A percentile compares a stretch with the other conserved stretches of the same genome.
Evolutionary conservation across 2,797 vertebrate genomes (phyloP).

Genomic region (Tiaroga cobitis): DNA sequence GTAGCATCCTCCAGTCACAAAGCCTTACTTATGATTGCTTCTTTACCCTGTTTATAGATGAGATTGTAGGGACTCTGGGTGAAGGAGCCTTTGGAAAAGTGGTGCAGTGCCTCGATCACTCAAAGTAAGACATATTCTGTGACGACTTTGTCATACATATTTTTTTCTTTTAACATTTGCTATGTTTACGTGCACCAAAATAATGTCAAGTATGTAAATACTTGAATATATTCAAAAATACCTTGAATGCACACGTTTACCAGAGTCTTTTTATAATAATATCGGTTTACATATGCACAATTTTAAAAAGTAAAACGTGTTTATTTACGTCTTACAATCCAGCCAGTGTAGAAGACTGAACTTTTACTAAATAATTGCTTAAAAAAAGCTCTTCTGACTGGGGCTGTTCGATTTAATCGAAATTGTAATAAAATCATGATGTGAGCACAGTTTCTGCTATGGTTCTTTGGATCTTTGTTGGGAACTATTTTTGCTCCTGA

Average conservation of each 20-base stretch:
- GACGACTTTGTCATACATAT: not conserved
- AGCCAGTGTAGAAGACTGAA: no score
- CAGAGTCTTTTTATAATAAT: not conserved
- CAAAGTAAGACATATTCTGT: slow-evolving; percentile 81
- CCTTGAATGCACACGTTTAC: not conserved
- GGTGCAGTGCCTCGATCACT: slow-evolving; percentile 92
- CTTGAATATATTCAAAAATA: not conserved
- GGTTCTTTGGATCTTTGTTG: no score
- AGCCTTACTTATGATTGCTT: slow-evolving; percentile 6
- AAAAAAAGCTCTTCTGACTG: no score
- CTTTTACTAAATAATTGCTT: no score
- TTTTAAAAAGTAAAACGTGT: not conserved
- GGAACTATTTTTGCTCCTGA: no score
- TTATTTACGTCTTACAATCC: not conserved
- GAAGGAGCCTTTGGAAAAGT: slow-evolving; percentile 99
- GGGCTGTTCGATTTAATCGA: not conserved
- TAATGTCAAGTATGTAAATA: not conserved
- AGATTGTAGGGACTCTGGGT: slow-evolving; percentile 94
- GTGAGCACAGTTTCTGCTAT: no score
- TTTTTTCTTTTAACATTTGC: not conserved
- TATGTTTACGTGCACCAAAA: not conserved
- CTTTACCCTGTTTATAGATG: slow-evolving; percentile 83
- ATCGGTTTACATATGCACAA: not conserved
- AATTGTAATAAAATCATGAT: not conserved
- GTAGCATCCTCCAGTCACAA: not conserved